Evolutionary conservation across 2,797 vertebrate genomes (phyloP).

Genomic region (Agapornis canus): DNA sequence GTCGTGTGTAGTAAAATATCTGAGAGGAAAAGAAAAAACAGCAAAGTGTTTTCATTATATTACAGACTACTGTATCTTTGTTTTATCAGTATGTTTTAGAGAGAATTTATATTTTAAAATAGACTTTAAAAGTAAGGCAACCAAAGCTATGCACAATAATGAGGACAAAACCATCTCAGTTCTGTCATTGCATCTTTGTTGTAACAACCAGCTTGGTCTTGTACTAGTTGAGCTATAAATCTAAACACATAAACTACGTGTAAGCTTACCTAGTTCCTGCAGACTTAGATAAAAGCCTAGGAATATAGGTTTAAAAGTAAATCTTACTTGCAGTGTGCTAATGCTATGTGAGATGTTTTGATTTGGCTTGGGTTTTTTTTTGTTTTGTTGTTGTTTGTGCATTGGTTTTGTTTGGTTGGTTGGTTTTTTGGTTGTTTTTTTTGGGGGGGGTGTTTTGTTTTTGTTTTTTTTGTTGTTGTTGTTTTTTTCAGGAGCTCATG

Average conservation of each 20-base stretch:
- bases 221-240: not conserved
- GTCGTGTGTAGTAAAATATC: not conserved
- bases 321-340: constrained; percentile 1
- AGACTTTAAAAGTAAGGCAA: not conserved
- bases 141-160: not conserved
- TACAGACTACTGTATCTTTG: not conserved
- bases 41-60: not conserved
- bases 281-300: not conserved
- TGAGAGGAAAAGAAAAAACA: not conserved
- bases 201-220: not conserved
- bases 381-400: accelerated
- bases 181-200: not conserved
- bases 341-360: not conserved
- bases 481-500: not conserved
- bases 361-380: not conserved
- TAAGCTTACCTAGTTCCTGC: not conserved
- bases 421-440: not conserved
- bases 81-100: not conserved
- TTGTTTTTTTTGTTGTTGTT: too few species aligned
- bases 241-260: not conserved
- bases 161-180: not conserved
- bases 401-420: not conserved
- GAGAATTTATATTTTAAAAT: not conserved
- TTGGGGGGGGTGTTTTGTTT: too few species aligned
- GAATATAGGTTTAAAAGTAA: not conserved